phyloP scores from a whole-genome alignment of 2,888 invertebrate species.

The Pyrrhia umbra region DNA sequence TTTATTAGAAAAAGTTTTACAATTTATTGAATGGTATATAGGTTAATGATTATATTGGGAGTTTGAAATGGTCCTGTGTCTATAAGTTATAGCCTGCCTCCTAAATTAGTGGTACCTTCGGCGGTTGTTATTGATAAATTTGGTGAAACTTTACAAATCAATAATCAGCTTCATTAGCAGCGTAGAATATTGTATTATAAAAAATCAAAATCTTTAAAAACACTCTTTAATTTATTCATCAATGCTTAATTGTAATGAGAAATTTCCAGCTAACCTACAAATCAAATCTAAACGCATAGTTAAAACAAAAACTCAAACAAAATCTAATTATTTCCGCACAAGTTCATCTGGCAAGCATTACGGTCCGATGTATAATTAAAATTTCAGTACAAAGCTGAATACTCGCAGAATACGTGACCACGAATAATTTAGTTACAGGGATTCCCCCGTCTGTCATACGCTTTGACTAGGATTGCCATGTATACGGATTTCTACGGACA shows the following conservation, averaged over 20 bases:
- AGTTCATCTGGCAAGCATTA: conserved; percentile 57
- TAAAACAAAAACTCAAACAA: conserved; percentile 27
- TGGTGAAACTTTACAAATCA: neutral
- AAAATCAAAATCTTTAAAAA: too few relatives aligned
- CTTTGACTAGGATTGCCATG: conserved; percentile 69
- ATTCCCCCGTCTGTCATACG: conserved; percentile 80
- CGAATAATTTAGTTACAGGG: conserved; percentile 85
- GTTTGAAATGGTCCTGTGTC: conserved; percentile 23
- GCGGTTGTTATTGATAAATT: neutral
- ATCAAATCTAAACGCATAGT: neutral
- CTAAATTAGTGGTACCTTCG: neutral
- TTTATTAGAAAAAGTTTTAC: conserved; percentile 73
- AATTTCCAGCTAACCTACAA: too few relatives aligned
- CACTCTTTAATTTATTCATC: too few relatives aligned
- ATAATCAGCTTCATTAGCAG: neutral
- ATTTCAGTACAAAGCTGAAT: conserved; percentile 85
- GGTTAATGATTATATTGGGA: conserved; percentile 38
- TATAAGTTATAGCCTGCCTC: conserved; percentile 2
- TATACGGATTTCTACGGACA: conserved; percentile 30
- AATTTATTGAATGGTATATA: conserved; percentile 58
- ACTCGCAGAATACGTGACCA: conserved; percentile 82
- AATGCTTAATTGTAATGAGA: too few relatives aligned
- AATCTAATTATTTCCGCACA: conserved; percentile 49
- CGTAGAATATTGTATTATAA: too few relatives aligned
- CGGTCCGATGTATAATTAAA: conserved; percentile 79